These are phyloP conservation scores for Acromyrmex charruanus DNA, from an alignment of 1,140 invertebrate species.

Conservation along the genomic window DNA sequence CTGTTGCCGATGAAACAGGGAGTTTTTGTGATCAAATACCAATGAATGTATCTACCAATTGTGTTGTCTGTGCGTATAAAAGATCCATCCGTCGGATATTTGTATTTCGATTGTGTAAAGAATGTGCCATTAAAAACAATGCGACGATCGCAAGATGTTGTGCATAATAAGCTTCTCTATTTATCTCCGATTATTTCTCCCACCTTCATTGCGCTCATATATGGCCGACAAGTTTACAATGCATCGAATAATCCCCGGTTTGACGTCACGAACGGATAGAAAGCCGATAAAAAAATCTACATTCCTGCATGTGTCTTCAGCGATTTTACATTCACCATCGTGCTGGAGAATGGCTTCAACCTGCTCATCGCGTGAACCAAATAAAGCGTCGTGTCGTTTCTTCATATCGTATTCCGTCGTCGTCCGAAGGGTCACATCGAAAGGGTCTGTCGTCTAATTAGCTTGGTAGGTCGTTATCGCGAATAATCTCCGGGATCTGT, in stretches of 20 bases:
- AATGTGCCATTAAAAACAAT: slow-evolving; percentile 1
- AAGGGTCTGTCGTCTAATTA: slow-evolving; percentile 65
- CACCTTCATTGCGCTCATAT: not conserved
- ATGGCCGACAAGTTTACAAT: slow-evolving; percentile 33
- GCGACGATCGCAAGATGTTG: not conserved
- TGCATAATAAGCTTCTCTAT: slow-evolving; percentile 2
- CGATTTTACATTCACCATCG: slow-evolving; percentile 74
- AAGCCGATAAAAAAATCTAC: slow-evolving; percentile 75
- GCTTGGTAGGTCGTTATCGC: slow-evolving; percentile 20
- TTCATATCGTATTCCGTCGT: slow-evolving; percentile 64
- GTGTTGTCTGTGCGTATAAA: not conserved
- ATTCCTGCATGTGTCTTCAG: slow-evolving; percentile 74
- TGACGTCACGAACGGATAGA: slow-evolving; percentile 75
- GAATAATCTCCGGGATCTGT: slow-evolving; percentile 2
- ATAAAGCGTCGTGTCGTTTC: slow-evolving; percentile 60
- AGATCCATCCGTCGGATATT: not conserved
- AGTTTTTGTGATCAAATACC: slow-evolving; percentile 10
- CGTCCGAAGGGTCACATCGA: slow-evolving; percentile 55
- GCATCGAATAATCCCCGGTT: slow-evolving; percentile 51
- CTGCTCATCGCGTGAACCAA: slow-evolving; percentile 64
- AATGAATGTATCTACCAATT: not conserved
- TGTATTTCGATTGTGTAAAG: not conserved
- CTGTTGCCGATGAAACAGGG: slow-evolving; percentile 1
- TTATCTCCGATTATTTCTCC: not conserved
- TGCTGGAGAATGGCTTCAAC: slow-evolving; percentile 28